These are phyloP conservation scores for Theocolax elegans DNA, from an alignment of 1,140 invertebrate species.

Conservation along the genomic window DNA sequence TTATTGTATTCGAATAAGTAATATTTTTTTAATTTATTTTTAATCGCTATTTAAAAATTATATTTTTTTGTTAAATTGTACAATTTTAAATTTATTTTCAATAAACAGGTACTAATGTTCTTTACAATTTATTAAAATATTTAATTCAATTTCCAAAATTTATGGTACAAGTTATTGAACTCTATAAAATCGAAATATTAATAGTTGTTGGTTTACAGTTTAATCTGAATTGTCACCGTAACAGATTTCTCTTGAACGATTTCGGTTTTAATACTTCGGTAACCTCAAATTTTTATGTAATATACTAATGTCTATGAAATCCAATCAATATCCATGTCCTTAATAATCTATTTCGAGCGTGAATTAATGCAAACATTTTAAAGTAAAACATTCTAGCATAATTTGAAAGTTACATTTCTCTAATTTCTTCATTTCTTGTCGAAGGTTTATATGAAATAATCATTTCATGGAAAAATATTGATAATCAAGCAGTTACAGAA, in stretches of 20 bases:
- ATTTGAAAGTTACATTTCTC: too few relatives aligned
- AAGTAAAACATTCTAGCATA: too few relatives aligned
- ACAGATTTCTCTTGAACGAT: slow-evolving; percentile 1
- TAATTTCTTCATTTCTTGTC: too few relatives aligned
- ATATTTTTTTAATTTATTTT: too few relatives aligned
- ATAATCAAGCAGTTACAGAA: neutral
- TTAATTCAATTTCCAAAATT: too few relatives aligned
- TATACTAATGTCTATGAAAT: neutral
- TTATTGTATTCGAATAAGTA: too few relatives aligned
- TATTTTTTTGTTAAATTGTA: too few relatives aligned
- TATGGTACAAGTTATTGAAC: neutral
- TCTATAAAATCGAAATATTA: neutral
- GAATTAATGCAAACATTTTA: neutral
- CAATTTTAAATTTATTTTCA: too few relatives aligned
- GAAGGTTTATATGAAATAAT: neutral
- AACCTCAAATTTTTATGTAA: neutral
- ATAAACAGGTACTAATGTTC: too few relatives aligned
- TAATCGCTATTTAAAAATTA: too few relatives aligned
- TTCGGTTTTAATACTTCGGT: neutral
- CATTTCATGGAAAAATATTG: too few relatives aligned
- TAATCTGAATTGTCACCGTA: neutral
- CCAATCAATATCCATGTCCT: neutral
- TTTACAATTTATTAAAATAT: too few relatives aligned
- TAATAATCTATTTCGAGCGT: neutral
- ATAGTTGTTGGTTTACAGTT: neutral